Percentiles rank a stretch among this genome's conserved stretches.
Evolutionary conservation across 2,888 invertebrate species (phyloP).

Genomic region (Agrilus cyanescens): DNA sequence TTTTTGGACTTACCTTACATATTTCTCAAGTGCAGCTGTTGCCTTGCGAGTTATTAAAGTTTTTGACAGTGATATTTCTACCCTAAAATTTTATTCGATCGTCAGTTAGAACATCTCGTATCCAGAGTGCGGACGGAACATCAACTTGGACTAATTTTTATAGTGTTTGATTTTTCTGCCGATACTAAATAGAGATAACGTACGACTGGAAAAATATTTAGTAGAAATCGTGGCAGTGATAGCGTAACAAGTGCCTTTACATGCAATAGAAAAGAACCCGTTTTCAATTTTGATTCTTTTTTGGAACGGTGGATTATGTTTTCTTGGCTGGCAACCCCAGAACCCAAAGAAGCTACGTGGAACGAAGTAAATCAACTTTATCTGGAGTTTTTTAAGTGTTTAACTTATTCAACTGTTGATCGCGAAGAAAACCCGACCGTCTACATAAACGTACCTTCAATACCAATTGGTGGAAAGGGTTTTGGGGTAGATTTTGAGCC

Average conservation of each 20-base stretch:
- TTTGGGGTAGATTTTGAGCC: conserved; percentile 47
- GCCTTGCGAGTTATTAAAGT: conserved; percentile 22
- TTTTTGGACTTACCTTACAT: conserved; percentile 34
- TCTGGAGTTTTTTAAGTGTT: conserved; percentile 42
- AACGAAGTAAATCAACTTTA: conserved; percentile 41
- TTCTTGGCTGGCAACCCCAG: conserved; percentile 31
- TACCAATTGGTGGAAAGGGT: conserved; percentile 32
- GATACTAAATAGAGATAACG: too few species aligned
- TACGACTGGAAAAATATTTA: too few species aligned
- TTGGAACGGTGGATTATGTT: conserved; percentile 25
- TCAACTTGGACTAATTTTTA: too few species aligned
- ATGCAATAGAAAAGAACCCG: too few species aligned
- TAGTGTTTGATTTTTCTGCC: too few species aligned
- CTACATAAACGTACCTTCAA: conserved; percentile 40
- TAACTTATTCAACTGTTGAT: conserved; percentile 56
- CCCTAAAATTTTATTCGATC: conserved; percentile 15
- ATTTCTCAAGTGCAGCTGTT: conserved; percentile 31
- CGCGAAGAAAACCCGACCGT: conserved; percentile 48
- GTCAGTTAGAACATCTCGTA: conserved; percentile 12
- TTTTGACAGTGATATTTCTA: conserved; percentile 19
- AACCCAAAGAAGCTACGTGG: conserved; percentile 41
- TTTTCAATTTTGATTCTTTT: conserved; percentile 9
- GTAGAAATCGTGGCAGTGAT: too few species aligned
- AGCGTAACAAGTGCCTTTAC: too few species aligned
- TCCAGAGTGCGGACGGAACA: background rate